A percentile compares a stretch with the other conserved stretches of the same genome.
Conservation (phyloP, 1,140 invertebrate species). For the Mycetomoellerius zeteki region DNA sequence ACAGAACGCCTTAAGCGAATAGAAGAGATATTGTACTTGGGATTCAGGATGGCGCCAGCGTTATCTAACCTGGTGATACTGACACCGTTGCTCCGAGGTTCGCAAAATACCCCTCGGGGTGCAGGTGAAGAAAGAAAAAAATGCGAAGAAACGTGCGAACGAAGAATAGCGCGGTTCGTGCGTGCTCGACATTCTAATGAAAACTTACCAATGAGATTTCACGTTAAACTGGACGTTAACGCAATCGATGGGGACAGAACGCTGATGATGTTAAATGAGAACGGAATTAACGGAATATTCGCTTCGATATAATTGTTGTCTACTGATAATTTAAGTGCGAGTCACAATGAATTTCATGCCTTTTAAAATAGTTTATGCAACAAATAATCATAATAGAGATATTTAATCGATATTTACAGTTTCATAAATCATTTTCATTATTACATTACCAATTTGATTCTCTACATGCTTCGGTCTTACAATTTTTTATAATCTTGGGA, state of each 20-base stretch:
- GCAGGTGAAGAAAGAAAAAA: conserved; percentile 48
- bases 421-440: not conserved
- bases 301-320: not conserved
- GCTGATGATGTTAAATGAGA: not conserved
- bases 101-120: conserved; percentile 59
- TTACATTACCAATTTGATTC: not conserved
- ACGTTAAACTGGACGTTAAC: conserved; percentile 16
- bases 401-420: conserved; percentile 2
- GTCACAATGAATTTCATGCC: not conserved
- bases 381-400: not conserved
- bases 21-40: conserved; percentile 65
- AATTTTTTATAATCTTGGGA: not conserved
- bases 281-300: not conserved
- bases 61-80: conserved; percentile 68
- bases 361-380: not conserved
- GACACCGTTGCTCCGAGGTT: conserved; percentile 27
- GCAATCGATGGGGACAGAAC: conserved; percentile 9
- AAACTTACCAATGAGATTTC: conserved; percentile 43
- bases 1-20: conserved; percentile 48
- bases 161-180: not conserved
- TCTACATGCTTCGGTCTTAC: not conserved
- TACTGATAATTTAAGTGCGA: not conserved
- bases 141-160: not conserved
- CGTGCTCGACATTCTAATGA: conserved; percentile 58
- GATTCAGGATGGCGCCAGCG: conserved; percentile 58